Conservation (phyloP, 2,888 invertebrate species). For the Idaea biselata region DNA sequence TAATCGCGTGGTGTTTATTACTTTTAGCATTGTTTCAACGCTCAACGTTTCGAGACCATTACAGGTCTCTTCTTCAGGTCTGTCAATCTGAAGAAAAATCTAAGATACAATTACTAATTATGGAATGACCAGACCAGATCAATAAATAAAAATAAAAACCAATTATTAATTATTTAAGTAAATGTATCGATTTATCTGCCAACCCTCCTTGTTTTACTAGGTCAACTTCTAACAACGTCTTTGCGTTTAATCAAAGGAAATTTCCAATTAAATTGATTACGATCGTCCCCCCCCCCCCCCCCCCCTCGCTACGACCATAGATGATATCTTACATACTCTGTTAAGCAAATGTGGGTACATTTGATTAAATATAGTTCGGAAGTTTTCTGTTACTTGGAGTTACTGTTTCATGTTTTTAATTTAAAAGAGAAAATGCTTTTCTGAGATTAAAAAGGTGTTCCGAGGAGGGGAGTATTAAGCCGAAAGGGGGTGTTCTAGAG, state of each 20-base stretch:
- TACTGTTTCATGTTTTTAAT: too few species aligned
- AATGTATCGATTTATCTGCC: constrained; percentile 34
- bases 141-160: not conserved
- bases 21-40: too few species aligned
- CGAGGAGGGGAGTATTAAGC: too few species aligned
- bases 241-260: constrained; percentile 81
- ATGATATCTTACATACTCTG: constrained; percentile 23
- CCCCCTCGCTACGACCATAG: constrained; percentile 25
- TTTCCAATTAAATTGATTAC: constrained; percentile 81
- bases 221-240: constrained; percentile 80
- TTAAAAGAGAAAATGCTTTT: too few species aligned
- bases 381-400: not conserved
- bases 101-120: too few species aligned
- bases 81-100: too few species aligned
- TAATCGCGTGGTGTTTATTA: too few species aligned
- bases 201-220: constrained; percentile 72
- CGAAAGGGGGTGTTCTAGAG: too few species aligned
- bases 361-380: not conserved
- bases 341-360: constrained; percentile 4
- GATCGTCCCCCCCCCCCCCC: constrained; percentile 48
- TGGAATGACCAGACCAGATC: too few species aligned
- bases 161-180: not conserved
- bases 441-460: too few species aligned
- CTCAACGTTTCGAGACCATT: too few species aligned
- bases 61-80: too few species aligned